Evolutionary conservation across 2,113 vertebrate genomes (phyloP).

Genomic region (Excalfactoria chinensis): DNA sequence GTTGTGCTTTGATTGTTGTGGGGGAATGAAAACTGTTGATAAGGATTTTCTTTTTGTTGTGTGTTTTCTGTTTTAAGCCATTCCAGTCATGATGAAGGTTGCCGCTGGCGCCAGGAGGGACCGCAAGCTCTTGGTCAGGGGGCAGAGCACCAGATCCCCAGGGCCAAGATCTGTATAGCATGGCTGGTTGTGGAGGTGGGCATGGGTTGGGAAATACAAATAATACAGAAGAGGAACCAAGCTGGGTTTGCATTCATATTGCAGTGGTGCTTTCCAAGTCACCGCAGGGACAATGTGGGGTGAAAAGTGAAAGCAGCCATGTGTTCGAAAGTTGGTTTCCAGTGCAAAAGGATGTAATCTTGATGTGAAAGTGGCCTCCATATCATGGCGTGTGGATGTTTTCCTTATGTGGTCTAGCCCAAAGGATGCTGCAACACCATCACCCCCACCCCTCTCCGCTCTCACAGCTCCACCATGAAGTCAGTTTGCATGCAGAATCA

Average conservation of each 20-base stretch:
- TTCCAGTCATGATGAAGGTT: background rate
- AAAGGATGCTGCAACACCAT: background rate
- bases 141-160: background rate
- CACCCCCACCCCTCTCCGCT: background rate
- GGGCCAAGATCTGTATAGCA: background rate
- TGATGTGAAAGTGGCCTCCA: background rate
- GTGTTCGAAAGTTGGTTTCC: slow-evolving; percentile 21
- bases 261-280: background rate
- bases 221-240: background rate
- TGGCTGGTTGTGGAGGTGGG: background rate
- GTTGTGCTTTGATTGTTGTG: background rate
- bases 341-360: background rate
- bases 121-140: rapidly evolving
- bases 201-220: rapidly evolving
- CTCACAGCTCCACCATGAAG: rapidly evolving
- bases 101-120: background rate
- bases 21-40: background rate
- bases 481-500: background rate
- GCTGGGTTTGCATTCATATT: rapidly evolving
- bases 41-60: background rate
- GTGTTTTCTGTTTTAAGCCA: background rate
- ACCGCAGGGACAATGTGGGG: background rate
- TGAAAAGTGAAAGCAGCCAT: background rate
- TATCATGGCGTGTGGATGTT: background rate
- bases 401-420: background rate